A percentile compares a stretch with the other conserved stretches of the same genome.
These are phyloP conservation scores for Camelus bactrianus DNA, from an alignment of 2,113 vertebrate species.

Conservation along the genomic window DNA sequence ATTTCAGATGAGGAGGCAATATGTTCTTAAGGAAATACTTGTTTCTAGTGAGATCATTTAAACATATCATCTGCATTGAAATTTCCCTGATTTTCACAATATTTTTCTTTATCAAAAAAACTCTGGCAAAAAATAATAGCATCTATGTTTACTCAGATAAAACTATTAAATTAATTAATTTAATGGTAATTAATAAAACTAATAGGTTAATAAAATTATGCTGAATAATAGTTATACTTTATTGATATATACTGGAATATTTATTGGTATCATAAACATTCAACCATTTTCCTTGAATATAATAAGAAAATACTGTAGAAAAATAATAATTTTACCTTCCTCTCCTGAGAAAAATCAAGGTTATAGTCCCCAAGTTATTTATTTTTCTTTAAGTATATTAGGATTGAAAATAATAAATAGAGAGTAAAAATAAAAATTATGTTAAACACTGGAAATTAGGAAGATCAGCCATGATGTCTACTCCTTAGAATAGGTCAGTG, in stretches of 20 bases:
- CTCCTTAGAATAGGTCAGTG: not conserved
- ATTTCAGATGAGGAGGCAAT: not conserved
- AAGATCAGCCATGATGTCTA: not conserved
- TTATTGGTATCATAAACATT: conserved; percentile 21
- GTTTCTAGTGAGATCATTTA: conserved; percentile 18
- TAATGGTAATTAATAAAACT: not conserved
- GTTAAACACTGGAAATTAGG: conserved; percentile 12
- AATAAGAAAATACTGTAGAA: not conserved
- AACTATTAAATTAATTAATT: not conserved
- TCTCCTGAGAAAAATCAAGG: not conserved
- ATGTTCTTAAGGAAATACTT: not conserved
- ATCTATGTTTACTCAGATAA: not conserved
- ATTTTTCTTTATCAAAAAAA: conserved; percentile 13
- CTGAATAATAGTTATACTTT: not conserved
- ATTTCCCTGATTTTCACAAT: conserved; percentile 34
- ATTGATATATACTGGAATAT: not conserved
- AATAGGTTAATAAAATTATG: not conserved
- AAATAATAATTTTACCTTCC: conserved; percentile 1
- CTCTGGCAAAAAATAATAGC: not conserved
- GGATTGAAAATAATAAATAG: not conserved
- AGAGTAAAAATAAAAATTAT: not conserved
- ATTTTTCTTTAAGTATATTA: conserved; percentile 20
- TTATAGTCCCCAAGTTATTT: not conserved
- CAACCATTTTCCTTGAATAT: not conserved
- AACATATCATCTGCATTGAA: conserved; percentile 7